Percentiles rank a stretch among this genome's conserved stretches.
Conservation (phyloP, 2,113 vertebrate species). For the Tupaia tana region DNA sequence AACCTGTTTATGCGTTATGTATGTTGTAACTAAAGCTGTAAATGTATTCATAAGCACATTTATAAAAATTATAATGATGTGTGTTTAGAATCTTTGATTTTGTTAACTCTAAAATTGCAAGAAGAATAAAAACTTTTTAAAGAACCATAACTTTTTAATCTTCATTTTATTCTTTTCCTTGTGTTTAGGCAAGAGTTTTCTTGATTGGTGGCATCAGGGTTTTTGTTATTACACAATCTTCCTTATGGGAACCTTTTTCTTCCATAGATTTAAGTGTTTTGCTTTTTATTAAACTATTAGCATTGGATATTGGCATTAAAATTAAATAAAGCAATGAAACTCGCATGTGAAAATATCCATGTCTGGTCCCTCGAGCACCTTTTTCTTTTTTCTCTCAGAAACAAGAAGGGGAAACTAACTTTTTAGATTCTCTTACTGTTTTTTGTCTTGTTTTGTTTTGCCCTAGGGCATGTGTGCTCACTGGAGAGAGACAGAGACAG, state of each 20-base stretch:
- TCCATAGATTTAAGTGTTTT: neutral
- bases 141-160: neutral
- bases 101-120: slow-evolving; percentile 58
- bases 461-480: too few species aligned
- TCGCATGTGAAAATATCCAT: neutral
- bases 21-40: slow-evolving; percentile 76
- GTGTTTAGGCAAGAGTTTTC: neutral
- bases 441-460: too few species aligned
- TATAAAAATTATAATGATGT: slow-evolving; percentile 65
- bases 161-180: slow-evolving; percentile 19
- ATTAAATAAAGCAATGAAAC: neutral
- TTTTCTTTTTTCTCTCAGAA: slow-evolving; percentile 23
- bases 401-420: neutral
- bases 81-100: slow-evolving; percentile 68
- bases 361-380: neutral
- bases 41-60: slow-evolving; percentile 78
- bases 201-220: neutral
- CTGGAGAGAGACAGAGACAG: too few species aligned
- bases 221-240: neutral
- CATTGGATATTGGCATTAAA: slow-evolving; percentile 16
- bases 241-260: neutral
- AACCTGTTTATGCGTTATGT: slow-evolving; percentile 74
- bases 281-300: neutral
- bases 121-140: neutral
- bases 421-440: neutral